These are phyloP conservation scores for Vipera ursinii DNA, from an alignment of 2,797 vertebrate genomes.

Conservation along the genomic window DNA sequence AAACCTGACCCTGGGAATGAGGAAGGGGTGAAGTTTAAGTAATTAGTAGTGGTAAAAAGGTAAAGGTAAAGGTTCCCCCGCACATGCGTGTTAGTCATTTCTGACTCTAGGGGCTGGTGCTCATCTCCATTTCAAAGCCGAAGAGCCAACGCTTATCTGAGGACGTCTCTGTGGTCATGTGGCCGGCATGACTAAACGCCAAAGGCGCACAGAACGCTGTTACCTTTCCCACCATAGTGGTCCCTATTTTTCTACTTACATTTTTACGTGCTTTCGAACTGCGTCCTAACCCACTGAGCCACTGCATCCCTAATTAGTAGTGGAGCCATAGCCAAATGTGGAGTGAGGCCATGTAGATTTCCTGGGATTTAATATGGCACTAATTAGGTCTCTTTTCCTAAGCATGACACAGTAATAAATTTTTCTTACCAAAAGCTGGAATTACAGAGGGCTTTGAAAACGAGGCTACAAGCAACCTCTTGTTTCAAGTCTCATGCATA, in stretches of 20 bases:
- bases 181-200: too few species aligned
- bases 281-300: too few species aligned
- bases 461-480: not conserved
- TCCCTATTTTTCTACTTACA: too few species aligned
- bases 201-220: too few species aligned
- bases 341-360: not conserved
- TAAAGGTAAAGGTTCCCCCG: too few species aligned
- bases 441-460: not conserved
- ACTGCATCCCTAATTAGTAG: not conserved
- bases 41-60: not conserved
- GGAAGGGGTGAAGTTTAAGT: not conserved
- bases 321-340: not conserved
- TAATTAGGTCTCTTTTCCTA: not conserved
- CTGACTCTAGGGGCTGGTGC: too few species aligned
- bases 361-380: not conserved
- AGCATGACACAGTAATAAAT: not conserved
- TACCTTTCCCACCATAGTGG: too few species aligned
- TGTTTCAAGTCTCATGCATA: not conserved
- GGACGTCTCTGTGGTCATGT: too few species aligned
- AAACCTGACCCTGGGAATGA: not conserved
- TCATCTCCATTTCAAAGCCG: too few species aligned
- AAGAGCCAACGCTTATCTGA: too few species aligned
- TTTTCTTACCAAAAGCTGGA: not conserved
- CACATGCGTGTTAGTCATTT: too few species aligned
- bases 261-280: too few species aligned